Evolutionary conservation across 2,113 vertebrate species (phyloP), one percentile per base, ranked within the genome.

Genomic region (Dipodomys spectabilis): DNA sequence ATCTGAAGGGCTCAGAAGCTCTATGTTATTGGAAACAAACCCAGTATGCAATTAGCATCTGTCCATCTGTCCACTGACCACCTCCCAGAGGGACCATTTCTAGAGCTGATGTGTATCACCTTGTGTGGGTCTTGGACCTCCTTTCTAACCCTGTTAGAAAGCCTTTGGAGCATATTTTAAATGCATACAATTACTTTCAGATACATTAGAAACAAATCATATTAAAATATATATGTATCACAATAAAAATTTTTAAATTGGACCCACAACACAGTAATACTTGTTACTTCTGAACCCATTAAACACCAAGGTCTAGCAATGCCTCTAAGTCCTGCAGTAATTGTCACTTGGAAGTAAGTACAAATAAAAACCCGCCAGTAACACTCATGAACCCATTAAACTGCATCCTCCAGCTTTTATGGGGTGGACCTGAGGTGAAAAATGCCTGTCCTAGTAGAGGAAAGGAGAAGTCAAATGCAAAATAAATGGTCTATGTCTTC

Each of bases 311-410:
- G 39, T 78, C 35, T 35, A 88, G 30, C 7, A 77, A 28, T 2
- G 23, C 32, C 57, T 84, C 81, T 86, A 90, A 44, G 3, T 80
- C 6, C 28, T 57, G 16, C 15, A 39, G 25, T 67, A 90, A 68
- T 0, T 57, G 23, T 92, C 72, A 88, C 60, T 4, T 77, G 81
- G 65, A 88, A 92, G 62, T 79, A 65, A 87, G 45, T 53, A 53
- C 88, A 95, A 85, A 75, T 30, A 95, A 92, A 91, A 13, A 64
- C 30, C 73, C 80, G n/a, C 18, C 78, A 85, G 67, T 60, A 71
- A 15, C 5, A 62, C 44, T 72, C 12, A 3, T 25, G 32, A 27
- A 67, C 68, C 65, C 53, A 67, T 53, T 27, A 81, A 90, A 81
- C 1, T 44, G 16, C 68, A 93, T 64, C 7, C 35, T 32, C 15